Evolutionary conservation across 1,140 invertebrate species (phyloP), one percentile per base, ranked within the genome.

Genomic region (Brachionus calyciflorus): DNA sequence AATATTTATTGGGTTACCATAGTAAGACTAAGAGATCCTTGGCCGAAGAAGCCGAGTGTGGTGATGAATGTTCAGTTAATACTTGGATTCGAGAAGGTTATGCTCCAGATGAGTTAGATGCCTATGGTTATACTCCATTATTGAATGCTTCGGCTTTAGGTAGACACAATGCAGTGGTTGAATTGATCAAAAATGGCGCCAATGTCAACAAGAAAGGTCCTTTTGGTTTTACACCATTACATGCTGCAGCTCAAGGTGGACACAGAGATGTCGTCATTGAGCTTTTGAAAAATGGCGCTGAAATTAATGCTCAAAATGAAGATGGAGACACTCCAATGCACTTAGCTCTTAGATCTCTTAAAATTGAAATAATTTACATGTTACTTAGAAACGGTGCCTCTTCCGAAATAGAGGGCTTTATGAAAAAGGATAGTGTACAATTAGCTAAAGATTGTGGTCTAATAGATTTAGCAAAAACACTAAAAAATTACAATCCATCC

Each of bases 191-290:
- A 33, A 44, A 40, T 48, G 76, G 76, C 3, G 76, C 76, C 3
- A 40, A 77, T 17, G 40, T 77, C 2, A 60, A 77, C 41, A 46
- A 65, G 37, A 65, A 63, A 40, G 76, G 76, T 21, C 76, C 53
- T 37, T 65, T 48, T 33, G 76, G 76, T 10, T 77, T 49, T 28
- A 53, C 76, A 26, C 49, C 76, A 12, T 21, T 77, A 28, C 76
- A 77, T 26, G 76, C 60, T 24, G 76, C 76, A 12, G 76, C 76
- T 19, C 60, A 77, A 46, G 37, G 57, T 21, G 76, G 76, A 40
- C 76, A 68, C 55, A 1, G 46, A 1, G 63, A 77, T 33, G 63
- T 77, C 1, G 76, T 69, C 14, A 17, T 48, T 3, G 37, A 40
- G 14, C 33, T 77, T 1, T 4, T 77, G 3, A 65, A 69, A 33